Conservation (phyloP, 2,113 vertebrate genomes). For the Menura novaehollandiae region DNA sequence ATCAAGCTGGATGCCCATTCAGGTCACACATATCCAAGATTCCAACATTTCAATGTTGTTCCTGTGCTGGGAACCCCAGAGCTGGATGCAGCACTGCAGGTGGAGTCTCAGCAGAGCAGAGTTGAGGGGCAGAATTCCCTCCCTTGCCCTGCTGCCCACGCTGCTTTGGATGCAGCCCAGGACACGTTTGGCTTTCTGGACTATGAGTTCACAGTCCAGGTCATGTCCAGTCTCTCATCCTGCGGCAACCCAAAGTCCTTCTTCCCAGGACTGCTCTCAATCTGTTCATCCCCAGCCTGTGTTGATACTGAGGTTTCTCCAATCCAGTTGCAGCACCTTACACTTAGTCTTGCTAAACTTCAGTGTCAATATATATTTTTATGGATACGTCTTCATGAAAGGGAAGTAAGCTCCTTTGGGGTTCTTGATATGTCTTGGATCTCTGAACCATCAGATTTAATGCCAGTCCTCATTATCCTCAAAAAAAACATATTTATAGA, state of each 20-base stretch:
- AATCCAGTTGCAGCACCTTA: background rate
- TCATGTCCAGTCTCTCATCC: background rate
- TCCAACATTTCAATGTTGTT: background rate
- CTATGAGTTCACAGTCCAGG: background rate
- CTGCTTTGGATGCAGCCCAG: background rate
- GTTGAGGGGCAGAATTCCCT: background rate
- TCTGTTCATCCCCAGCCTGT: background rate
- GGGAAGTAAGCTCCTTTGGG: background rate
- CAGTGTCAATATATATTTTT: background rate
- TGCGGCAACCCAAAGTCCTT: too few species aligned
- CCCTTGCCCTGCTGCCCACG: background rate
- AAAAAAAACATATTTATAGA: background rate
- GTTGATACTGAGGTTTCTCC: background rate
- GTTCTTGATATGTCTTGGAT: background rate
- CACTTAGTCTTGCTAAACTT: background rate
- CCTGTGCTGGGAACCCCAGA: background rate
- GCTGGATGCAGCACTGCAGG: background rate
- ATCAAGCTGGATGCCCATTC: background rate
- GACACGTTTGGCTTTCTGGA: background rate
- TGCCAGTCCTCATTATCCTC: background rate
- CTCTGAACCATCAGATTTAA: background rate
- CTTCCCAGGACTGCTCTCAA: background rate
- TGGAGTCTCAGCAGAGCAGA: background rate
- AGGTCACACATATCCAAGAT: background rate
- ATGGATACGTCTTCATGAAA: background rate